Percentiles rank a stretch among this genome's conserved stretches.
Conservation (phyloP, 2,113 vertebrate species). For the Malurus elegans region DNA sequence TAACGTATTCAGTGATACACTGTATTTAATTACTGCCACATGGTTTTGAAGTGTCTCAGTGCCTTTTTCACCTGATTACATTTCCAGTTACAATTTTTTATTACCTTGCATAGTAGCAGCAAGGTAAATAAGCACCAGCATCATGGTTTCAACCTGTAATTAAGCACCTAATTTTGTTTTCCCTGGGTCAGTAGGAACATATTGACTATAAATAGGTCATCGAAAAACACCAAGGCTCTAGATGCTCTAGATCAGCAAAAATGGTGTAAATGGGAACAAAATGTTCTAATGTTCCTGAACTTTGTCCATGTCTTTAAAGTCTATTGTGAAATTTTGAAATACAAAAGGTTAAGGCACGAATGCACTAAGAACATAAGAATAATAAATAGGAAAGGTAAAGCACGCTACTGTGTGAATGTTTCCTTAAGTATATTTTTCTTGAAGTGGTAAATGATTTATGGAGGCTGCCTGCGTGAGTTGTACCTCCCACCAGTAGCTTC, state of each 20-base stretch:
- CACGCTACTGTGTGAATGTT: not conserved
- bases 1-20: not conserved
- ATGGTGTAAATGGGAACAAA: not conserved
- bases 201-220: not conserved
- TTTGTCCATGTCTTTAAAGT: not conserved
- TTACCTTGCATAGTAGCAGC: not conserved
- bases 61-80: not conserved
- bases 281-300: not conserved
- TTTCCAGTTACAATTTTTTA: not conserved
- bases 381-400: not conserved
- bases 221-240: not conserved
- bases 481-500: conserved; percentile 42
- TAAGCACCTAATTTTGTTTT: not conserved
- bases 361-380: not conserved
- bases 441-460: conserved; percentile 32
- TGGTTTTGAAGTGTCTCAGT: not conserved
- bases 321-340: not conserved
- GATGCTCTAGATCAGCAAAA: not conserved
- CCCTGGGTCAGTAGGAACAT: not conserved
- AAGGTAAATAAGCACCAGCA: not conserved
- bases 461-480: not conserved
- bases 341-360: not conserved
- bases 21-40: not conserved
- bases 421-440: conserved; percentile 9
- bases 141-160: not conserved